Percentiles rank a stretch among this genome's conserved stretches.
Conservation (phyloP, 2,888 invertebrate genomes). For the Chalcosyrphus nemorum region DNA sequence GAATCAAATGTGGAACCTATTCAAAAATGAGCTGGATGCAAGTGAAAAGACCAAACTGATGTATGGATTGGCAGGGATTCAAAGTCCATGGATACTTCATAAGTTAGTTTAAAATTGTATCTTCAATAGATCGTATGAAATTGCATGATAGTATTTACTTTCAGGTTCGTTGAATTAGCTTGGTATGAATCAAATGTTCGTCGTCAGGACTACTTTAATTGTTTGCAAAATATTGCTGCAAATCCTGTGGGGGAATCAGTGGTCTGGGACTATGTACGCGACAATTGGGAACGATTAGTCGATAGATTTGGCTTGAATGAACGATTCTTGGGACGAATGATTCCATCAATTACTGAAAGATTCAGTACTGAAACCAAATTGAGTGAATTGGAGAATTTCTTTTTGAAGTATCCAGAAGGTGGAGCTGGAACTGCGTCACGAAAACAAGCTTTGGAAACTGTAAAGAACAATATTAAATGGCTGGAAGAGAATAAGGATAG, state of each 20-base stretch:
- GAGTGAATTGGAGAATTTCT: constrained; percentile 89
- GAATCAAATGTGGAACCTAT: constrained; percentile 88
- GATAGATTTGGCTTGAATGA: constrained; percentile 91
- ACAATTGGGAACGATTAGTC: constrained; percentile 88
- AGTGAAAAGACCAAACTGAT: constrained; percentile 89
- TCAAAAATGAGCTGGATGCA: constrained; percentile 88
- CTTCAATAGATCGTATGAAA: not conserved
- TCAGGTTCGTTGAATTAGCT: constrained; percentile 87
- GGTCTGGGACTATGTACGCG: constrained; percentile 92
- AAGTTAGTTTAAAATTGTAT: constrained; percentile 85
- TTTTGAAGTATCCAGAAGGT: constrained; percentile 89
- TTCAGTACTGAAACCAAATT: constrained; percentile 87
- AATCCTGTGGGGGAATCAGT: constrained; percentile 89
- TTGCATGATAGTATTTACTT: not conserved
- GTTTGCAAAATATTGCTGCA: constrained; percentile 85
- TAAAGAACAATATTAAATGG: constrained; percentile 92
- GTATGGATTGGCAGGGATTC: constrained; percentile 87
- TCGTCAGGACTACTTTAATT: constrained; percentile 91
- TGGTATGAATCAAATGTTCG: constrained; percentile 89
- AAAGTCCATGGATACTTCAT: constrained; percentile 85
- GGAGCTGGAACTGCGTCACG: constrained; percentile 91
- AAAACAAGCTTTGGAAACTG: constrained; percentile 89
- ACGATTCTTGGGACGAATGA: constrained; percentile 88
- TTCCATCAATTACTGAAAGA: constrained; percentile 86
- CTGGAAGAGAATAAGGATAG: constrained; percentile 83